Evolutionary conservation across 1,140 invertebrate genomes (phyloP).

Genomic region (Amyelois transitella): DNA sequence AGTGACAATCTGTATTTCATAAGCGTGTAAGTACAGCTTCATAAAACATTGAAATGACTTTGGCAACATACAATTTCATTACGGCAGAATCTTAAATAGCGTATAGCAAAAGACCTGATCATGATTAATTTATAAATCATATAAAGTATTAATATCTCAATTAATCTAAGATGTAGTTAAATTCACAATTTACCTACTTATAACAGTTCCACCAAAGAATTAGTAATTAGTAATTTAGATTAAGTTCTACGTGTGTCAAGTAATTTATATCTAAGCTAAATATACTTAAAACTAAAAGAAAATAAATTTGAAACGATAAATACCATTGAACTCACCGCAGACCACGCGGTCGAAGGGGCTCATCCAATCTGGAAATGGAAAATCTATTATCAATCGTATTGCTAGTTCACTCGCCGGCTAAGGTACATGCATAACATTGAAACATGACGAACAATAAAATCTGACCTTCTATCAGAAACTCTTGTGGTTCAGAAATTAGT

Average conservation of each 20-base stretch:
- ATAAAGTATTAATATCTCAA: too few species aligned
- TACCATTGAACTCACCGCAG: slow-evolving; percentile 91
- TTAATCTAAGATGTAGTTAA: too few species aligned
- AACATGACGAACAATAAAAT: slow-evolving; percentile 7
- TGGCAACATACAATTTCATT: too few species aligned
- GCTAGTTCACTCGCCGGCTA: slow-evolving; percentile 60
- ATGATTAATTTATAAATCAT: too few species aligned
- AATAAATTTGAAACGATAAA: slow-evolving; percentile 76
- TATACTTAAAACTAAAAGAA: slow-evolving; percentile 69
- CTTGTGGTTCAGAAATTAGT: too few species aligned
- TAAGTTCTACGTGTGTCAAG: slow-evolving; percentile 8
- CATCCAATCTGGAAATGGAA: slow-evolving; percentile 89
- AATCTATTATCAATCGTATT: slow-evolving; percentile 76
- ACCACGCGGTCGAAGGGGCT: slow-evolving; percentile 92
- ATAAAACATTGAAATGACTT: too few species aligned
- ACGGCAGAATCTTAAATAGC: too few species aligned
- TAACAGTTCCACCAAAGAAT: too few species aligned
- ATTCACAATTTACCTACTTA: too few species aligned
- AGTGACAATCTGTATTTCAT: neutral
- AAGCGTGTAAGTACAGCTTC: neutral
- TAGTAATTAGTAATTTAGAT: neutral
- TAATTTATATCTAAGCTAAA: slow-evolving; percentile 26
- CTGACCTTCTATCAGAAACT: too few species aligned
- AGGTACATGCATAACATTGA: slow-evolving; percentile 43
- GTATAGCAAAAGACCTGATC: too few species aligned